phyloP scores from a whole-genome alignment of 2,797 vertebrate genomes.

The Echeneis naucrates region DNA sequence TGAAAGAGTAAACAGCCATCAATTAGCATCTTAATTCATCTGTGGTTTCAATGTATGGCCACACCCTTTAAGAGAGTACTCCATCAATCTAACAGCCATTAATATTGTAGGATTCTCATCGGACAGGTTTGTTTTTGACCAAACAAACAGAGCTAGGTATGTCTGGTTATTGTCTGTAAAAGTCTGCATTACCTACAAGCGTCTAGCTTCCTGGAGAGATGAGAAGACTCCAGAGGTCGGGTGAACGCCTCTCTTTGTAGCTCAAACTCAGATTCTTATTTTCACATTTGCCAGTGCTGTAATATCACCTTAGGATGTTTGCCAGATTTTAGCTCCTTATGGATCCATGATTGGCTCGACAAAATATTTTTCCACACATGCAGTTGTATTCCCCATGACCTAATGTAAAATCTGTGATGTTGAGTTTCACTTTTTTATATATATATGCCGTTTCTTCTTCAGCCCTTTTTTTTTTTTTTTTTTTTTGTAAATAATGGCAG shows the following conservation, averaged over 20 bases:
- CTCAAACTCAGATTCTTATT: neutral
- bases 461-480: slow-evolving; percentile 3
- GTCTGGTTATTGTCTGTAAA: neutral
- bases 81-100: neutral
- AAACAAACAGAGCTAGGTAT: neutral
- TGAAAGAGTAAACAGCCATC: neutral
- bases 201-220: neutral
- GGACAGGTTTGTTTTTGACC: neutral
- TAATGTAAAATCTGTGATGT: slow-evolving; percentile 1
- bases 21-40: neutral
- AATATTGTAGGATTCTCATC: neutral
- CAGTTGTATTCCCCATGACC: neutral
- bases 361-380: neutral
- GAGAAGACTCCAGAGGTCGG: neutral
- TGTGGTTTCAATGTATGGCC: slow-evolving; percentile 21
- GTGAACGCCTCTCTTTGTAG: neutral
- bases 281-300: neutral
- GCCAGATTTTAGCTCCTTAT: neutral
- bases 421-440: slow-evolving; percentile 3
- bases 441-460: slow-evolving; percentile 3
- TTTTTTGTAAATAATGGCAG: slow-evolving; percentile 29
- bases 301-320: neutral
- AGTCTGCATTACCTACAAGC: neutral
- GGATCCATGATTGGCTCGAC: too few species aligned
- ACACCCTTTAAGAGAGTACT: neutral